Base-by-base conservation (phyloP, 2,888 invertebrate species). In the Choristoneura rosaceana region DNA sequence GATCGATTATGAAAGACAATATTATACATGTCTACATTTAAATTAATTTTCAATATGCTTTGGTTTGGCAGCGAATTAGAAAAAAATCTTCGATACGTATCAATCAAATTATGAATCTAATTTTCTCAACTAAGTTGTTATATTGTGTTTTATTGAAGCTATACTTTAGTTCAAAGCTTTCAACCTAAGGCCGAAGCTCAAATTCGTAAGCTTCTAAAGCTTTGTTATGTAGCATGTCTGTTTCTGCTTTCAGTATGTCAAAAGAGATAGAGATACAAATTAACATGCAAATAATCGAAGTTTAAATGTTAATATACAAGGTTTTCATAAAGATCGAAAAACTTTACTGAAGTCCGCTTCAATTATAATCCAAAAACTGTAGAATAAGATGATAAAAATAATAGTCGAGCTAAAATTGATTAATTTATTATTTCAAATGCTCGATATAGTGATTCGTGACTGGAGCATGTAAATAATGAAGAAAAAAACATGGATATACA, bases 101-200 rank as follows among this genome's bases (percentile, higher is more conserved):
- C 4, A 5, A 38, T 38, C 38, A 38, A 38, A 38, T 38, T 38
- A 38, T 47, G n/a, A n/a, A 4, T 4, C 7, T n/a, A 47, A n/a
- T n/a, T n/a, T n/a, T 55, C 25, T 25, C 10, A 25, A 25, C 12
- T 12, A 55, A 25, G 25, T 3, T 9, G 50, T 2, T 17, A 7
- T 10, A 15, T 15, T 17, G 52, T 61, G 33, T 43, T 34, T 8
- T 60, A 25, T 15, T 34, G 5, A 52, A 17, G 15, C 5, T 7
- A 17, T 33, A 25, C 43, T 43, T 43, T 8, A 58, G 25, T n/a
- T 60, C 15, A 45, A 71, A 71, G 61, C 60, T 15, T 61, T 65
- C 59, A n/a, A 60, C 65, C 43, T 50, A 66, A 70, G 70, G 65
- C 65, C 65, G 43, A 66, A 55, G 66, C 66, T 45, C 55, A 58